Conservation (phyloP, 2,113 vertebrate genomes). For the Sisor rabdophorus region DNA sequence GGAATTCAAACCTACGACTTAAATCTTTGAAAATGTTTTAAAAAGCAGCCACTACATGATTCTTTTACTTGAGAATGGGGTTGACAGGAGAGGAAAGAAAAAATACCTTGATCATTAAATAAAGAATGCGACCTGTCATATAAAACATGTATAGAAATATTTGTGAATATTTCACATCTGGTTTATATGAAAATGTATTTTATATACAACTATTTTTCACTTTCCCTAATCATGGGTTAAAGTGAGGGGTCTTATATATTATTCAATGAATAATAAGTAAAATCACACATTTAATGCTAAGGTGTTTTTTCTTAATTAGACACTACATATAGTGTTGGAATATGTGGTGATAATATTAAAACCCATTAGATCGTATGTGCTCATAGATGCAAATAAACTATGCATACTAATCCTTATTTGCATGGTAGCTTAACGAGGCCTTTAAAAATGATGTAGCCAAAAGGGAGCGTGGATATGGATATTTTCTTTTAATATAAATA, state of each 20-base stretch:
- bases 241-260: background rate
- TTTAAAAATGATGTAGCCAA: constrained; percentile 2
- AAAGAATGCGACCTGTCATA: background rate
- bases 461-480: background rate
- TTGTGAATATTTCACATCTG: background rate
- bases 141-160: background rate
- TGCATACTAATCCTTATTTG: background rate
- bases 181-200: background rate
- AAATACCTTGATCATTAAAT: constrained; percentile 20
- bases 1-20: constrained; percentile 29
- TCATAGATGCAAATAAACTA: background rate
- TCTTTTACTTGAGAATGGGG: background rate
- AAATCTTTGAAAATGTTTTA: constrained; percentile 39
- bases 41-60: constrained; percentile 10
- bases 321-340: constrained; percentile 1
- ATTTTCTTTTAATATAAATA: background rate
- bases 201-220: background rate
- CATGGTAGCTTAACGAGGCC: constrained; percentile 19
- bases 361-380: background rate
- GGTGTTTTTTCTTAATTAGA: background rate
- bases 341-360: constrained; percentile 23
- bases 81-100: constrained; percentile 18
- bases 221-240: background rate
- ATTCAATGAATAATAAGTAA: no score
- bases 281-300: no score